Conservation (phyloP, 2,113 vertebrate species). For the Pogonocichla stellata region DNA sequence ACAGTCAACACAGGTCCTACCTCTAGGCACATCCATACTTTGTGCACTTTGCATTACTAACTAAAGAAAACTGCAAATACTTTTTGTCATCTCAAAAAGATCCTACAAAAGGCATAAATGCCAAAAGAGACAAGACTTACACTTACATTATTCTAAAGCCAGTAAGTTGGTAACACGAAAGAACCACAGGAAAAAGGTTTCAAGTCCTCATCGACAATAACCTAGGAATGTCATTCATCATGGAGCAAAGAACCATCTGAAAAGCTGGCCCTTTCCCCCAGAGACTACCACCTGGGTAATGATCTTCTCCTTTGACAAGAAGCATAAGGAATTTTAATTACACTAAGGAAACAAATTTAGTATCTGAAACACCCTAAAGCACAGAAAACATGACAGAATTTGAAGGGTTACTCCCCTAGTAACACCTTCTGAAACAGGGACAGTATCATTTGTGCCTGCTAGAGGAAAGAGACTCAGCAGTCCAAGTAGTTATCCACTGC, state of each 20-base stretch:
- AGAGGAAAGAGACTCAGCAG: neutral
- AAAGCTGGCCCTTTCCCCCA: neutral
- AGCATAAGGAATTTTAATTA: neutral
- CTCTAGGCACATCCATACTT: neutral
- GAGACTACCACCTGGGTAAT: neutral
- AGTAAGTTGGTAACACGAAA: neutral
- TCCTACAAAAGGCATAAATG: neutral
- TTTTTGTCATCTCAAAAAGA: neutral
- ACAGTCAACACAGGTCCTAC: neutral
- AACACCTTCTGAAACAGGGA: neutral
- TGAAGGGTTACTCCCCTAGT: neutral
- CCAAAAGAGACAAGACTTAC: neutral
- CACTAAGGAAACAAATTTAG: neutral
- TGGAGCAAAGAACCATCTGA: neutral
- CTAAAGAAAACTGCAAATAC: neutral
- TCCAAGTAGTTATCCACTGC: neutral
- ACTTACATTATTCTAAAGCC: neutral
- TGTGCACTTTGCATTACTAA: neutral
- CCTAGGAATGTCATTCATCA: neutral
- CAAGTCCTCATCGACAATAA: neutral
- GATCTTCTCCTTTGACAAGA: neutral
- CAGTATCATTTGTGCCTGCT: neutral
- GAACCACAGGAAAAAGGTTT: neutral
- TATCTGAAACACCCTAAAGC: neutral
- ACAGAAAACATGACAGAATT: neutral